These are phyloP conservation scores for Poecilus cupreus DNA, from an alignment of 2,888 invertebrate species.

Conservation along the genomic window DNA sequence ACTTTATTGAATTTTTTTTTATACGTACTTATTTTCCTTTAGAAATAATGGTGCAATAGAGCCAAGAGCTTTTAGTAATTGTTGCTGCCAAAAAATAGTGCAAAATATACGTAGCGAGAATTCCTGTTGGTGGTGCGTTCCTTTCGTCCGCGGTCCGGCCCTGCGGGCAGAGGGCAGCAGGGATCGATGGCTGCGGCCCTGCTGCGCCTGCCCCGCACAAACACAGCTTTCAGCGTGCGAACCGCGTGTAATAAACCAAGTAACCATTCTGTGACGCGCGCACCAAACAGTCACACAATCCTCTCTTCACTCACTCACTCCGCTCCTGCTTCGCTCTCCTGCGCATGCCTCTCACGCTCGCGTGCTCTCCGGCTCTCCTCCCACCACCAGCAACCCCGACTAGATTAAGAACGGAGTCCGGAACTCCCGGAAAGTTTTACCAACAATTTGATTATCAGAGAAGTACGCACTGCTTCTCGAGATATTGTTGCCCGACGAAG, in stretches of 20 bases:
- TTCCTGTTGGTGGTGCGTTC: too few relatives aligned
- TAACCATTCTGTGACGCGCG: conserved; percentile 55
- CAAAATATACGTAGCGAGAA: too few relatives aligned
- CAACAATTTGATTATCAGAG: conserved; percentile 59
- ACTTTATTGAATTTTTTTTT: too few relatives aligned
- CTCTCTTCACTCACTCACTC: not conserved
- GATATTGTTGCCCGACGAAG: conserved; percentile 26
- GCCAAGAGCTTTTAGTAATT: too few relatives aligned
- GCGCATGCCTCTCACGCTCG: not conserved
- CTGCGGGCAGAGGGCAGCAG: conserved; percentile 51
- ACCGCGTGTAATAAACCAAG: conserved; percentile 60
- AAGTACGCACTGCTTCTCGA: conserved; percentile 40
- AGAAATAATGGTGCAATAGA: too few relatives aligned
- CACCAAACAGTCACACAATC: conserved; percentile 27
- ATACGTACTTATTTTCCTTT: too few relatives aligned
- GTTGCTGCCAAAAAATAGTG: too few relatives aligned
- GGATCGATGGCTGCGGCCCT: conserved; percentile 43
- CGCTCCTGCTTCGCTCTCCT: not conserved
- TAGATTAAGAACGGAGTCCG: conserved; percentile 55
- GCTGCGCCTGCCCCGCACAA: conserved; percentile 34
- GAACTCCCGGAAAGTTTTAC: conserved; percentile 54
- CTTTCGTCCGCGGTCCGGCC: conserved; percentile 16
- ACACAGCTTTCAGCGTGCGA: conserved; percentile 57
- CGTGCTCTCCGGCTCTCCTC: not conserved
- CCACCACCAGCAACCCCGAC: not conserved